phyloP scores from a whole-genome alignment of 2,113 vertebrate species.

The Grantiella picta region DNA sequence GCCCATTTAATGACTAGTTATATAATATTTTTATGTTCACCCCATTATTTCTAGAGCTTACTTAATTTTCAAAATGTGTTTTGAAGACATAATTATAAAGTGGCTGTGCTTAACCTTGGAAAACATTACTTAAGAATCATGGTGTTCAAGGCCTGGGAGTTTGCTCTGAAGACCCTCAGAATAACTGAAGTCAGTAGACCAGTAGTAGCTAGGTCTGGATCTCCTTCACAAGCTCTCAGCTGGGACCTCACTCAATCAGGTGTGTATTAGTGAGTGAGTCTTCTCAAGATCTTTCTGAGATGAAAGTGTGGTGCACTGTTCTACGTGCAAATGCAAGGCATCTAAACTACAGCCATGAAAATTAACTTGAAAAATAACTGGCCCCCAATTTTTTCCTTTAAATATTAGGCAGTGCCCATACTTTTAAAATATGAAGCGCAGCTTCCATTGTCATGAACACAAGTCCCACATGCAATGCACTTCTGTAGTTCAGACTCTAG shows the following conservation, averaged over 20 bases:
- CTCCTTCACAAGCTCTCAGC: background rate
- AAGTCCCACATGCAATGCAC: background rate
- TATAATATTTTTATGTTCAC: background rate
- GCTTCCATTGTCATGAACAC: background rate
- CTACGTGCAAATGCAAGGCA: background rate
- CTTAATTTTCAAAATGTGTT: background rate
- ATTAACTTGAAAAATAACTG: background rate
- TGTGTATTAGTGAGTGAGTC: background rate
- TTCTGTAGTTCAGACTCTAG: background rate
- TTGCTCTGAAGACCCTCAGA: background rate
- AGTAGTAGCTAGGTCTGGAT: background rate
- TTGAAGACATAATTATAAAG: background rate
- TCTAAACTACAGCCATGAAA: background rate
- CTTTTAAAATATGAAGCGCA: background rate
- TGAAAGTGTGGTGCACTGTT: background rate
- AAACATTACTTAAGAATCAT: background rate
- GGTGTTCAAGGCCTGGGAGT: background rate
- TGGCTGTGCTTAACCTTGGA: background rate
- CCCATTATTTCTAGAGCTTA: background rate
- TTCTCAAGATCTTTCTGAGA: background rate
- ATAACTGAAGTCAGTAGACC: fast-evolving
- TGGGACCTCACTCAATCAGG: background rate
- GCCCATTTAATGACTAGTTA: background rate
- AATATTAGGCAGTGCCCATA: background rate
- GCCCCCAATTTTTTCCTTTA: background rate